These are phyloP conservation scores for Enteromius afrohamiltoni DNA, from an alignment of 2,797 vertebrate genomes.

Conservation along the genomic window DNA sequence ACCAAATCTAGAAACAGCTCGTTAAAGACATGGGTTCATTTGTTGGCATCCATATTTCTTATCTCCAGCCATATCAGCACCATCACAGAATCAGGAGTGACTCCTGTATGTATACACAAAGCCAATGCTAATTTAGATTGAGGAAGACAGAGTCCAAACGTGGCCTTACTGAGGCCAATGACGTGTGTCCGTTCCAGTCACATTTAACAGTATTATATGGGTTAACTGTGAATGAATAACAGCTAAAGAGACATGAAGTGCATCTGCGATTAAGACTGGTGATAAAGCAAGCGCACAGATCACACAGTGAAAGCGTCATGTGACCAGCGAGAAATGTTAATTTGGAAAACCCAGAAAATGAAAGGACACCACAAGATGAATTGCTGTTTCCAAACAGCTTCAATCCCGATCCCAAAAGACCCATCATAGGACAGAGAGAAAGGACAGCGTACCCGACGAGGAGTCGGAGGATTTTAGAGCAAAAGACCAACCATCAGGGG, in stretches of 20 bases:
- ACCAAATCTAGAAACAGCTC: neutral
- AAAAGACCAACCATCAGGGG: constrained; percentile 99
- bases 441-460: constrained; percentile 99
- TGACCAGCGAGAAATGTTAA: constrained; percentile 21
- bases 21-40: neutral
- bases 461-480: constrained; percentile 99
- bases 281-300: neutral
- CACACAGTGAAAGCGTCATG: neutral
- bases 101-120: neutral
- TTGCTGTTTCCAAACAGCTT: constrained; percentile 53
- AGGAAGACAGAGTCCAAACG: too few species aligned
- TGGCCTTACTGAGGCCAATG: neutral
- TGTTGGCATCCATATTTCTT: neutral
- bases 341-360: constrained; percentile 56
- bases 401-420: constrained; percentile 84
- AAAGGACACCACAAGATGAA: constrained; percentile 47
- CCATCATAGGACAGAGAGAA: constrained; percentile 89
- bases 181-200: neutral
- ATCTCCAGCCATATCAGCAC: neutral
- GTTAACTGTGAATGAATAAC: neutral
- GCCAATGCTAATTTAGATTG: neutral
- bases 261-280: neutral
- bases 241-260: neutral
- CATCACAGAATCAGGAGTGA: neutral
- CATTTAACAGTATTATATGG: neutral